Evolutionary conservation across 2,888 invertebrate species (phyloP), one percentile per base, ranked within the genome.

Genomic region (Nycteola revayana): DNA sequence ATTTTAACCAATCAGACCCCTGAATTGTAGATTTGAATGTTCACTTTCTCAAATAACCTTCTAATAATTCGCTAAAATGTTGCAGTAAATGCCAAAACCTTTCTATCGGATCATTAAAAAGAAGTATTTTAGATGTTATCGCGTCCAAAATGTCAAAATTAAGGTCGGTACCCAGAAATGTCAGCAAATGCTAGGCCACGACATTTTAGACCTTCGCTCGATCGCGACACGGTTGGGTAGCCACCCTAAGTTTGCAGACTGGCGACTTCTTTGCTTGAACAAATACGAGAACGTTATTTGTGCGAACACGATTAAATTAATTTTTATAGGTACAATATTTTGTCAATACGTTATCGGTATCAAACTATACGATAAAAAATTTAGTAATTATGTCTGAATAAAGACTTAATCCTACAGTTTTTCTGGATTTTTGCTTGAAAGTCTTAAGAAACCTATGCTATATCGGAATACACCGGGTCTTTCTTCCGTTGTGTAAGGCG

Each of bases 101-200:
- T 43, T 52, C 47, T 26, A 22, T 25, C 11, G 41, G 21, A 39
- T 42, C 50, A 47, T 56, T 47, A 50, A 46, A 58, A 60, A 45
- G 32, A 50, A 43, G 21, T 7, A 7, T 31, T 36, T 34, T 34
- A 27, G 36, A 59, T 52, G 32, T 29, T 44, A 48, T 57, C 51
- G 38, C 46, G 58, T 36, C 0, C 36, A 32, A 66, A 75, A 75
- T 75, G 74, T 72, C 73, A 73, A 64, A 69, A 75, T 63, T 70
- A 71, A 73, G 75, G 75, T 61, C 46, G 54, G 42, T 28, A 38
- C 36, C n/a, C 37, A 42, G 32, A 62, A 69, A 72, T 71, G 69
- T 45, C 75, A 65, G 36, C 48, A 66, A 73, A 73, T 73, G 70
- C 40, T 70, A 67, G 47, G 49, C 46, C 35, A 36, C 54, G 70